Evolutionary conservation across 1,140 invertebrate genomes (phyloP).

Genomic region (Nasonia giraulti): DNA sequence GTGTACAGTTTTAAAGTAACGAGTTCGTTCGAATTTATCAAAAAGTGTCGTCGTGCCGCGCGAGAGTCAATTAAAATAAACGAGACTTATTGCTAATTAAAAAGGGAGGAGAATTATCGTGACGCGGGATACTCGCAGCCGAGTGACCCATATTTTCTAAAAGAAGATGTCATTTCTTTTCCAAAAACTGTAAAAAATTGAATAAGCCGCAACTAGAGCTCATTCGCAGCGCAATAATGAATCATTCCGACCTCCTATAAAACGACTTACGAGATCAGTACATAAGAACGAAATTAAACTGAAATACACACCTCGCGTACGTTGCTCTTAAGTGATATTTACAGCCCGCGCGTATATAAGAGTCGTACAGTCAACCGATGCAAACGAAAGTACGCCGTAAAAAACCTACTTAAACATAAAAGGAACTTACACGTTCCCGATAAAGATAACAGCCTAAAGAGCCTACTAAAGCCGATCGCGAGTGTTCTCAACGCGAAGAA

Average conservation of each 20-base stretch:
- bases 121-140: too few species aligned
- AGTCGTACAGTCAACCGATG: neutral
- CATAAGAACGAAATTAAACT: neutral
- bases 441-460: neutral
- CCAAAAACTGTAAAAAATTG: too few species aligned
- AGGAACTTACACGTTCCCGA: too few species aligned
- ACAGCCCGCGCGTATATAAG: neutral
- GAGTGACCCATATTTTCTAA: too few species aligned
- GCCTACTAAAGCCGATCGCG: neutral
- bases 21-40: neutral
- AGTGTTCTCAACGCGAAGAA: slow-evolving; percentile 7
- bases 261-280: too few species aligned
- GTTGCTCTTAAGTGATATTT: neutral
- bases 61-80: too few species aligned
- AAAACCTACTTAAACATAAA: too few species aligned
- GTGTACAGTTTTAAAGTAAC: neutral
- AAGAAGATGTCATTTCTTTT: too few species aligned
- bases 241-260: neutral
- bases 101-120: neutral
- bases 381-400: too few species aligned
- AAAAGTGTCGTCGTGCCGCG: neutral
- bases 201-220: too few species aligned
- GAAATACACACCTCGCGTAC: neutral
- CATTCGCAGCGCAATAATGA: neutral
- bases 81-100: neutral